A percentile compares a stretch with the other conserved stretches of the same genome.
These are phyloP conservation scores for Coreoperca whiteheadi DNA, from an alignment of 2,113 vertebrate genomes.

Conservation along the genomic window DNA sequence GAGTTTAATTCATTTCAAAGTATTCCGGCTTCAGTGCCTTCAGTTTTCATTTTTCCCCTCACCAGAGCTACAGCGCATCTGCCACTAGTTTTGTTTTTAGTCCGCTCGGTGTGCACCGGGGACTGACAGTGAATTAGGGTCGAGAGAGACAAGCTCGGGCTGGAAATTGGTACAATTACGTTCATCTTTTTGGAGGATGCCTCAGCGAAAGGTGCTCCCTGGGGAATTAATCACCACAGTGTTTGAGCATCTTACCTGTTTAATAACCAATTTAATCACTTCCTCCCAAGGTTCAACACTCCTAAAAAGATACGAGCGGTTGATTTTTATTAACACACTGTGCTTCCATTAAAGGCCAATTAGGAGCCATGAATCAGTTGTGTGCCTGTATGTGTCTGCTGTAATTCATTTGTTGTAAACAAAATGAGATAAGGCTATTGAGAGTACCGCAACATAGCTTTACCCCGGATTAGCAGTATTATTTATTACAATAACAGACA, in stretches of 20 bases:
- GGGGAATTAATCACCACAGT: constrained; percentile 67
- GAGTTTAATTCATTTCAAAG: constrained; percentile 50
- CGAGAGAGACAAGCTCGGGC: constrained; percentile 32
- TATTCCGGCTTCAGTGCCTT: constrained; percentile 29
- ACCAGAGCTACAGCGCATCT: constrained; percentile 28
- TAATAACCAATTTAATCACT: constrained; percentile 81
- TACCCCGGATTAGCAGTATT: constrained; percentile 30
- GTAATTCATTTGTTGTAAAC: constrained; percentile 63
- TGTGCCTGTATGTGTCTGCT: constrained; percentile 41
- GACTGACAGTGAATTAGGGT: constrained; percentile 44
- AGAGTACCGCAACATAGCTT: constrained; percentile 34
- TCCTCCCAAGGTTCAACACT: constrained; percentile 74
- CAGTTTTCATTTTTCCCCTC: constrained; percentile 4
- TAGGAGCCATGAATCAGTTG: constrained; percentile 68
- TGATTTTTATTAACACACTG: constrained; percentile 75
- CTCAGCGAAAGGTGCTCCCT: constrained; percentile 52
- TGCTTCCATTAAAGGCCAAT: constrained; percentile 77
- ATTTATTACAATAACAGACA: constrained; percentile 40
- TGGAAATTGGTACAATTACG: constrained; percentile 63
- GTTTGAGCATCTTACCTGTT: constrained; percentile 77
- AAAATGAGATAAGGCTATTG: constrained; percentile 43
- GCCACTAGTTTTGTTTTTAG: constrained; percentile 42
- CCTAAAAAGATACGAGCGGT: constrained; percentile 67
- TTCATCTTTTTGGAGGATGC: constrained; percentile 57
- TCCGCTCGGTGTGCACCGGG: constrained; percentile 22